These are phyloP conservation scores for Equus quagga DNA, from an alignment of 2,113 vertebrate species.

Conservation along the genomic window DNA sequence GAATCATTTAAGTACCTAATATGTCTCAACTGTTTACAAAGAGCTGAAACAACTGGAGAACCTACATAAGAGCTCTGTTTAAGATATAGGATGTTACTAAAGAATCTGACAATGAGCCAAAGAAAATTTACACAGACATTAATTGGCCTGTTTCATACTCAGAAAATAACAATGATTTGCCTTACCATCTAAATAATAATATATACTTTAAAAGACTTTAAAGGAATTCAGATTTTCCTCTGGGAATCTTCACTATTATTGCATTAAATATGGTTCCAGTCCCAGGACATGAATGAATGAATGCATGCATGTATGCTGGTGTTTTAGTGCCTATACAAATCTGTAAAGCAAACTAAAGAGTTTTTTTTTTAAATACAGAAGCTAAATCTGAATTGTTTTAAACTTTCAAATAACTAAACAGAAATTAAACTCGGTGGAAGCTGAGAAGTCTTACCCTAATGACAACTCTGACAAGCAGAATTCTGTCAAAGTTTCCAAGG, in stretches of 20 bases:
- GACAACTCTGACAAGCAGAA: slow-evolving; percentile 26
- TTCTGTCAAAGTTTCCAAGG: not conserved
- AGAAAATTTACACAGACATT: slow-evolving; percentile 50
- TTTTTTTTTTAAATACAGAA: not conserved
- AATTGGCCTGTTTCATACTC: slow-evolving; percentile 46
- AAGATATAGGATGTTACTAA: not conserved
- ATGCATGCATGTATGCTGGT: not conserved
- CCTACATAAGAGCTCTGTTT: not conserved
- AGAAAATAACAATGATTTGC: slow-evolving; percentile 57
- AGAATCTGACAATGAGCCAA: slow-evolving; percentile 38
- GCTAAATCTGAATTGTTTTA: slow-evolving; percentile 36
- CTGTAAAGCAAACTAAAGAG: slow-evolving; percentile 41
- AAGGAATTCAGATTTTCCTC: slow-evolving; percentile 44
- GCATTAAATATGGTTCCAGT: not conserved
- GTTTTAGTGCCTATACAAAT: not conserved
- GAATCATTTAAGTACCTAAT: slow-evolving; percentile 60
- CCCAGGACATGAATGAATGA: slow-evolving; percentile 5
- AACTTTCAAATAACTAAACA: slow-evolving; percentile 24
- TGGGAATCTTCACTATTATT: not conserved
- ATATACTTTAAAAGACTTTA: slow-evolving; percentile 21
- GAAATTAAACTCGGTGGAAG: slow-evolving; percentile 12
- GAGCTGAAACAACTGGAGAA: slow-evolving; percentile 62
- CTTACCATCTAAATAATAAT: slow-evolving; percentile 51
- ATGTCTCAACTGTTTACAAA: slow-evolving; percentile 64
- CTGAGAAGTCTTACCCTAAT: not conserved